Evolutionary conservation across 2,888 invertebrate genomes (phyloP).

Genomic region (Acronicta leporina): DNA sequence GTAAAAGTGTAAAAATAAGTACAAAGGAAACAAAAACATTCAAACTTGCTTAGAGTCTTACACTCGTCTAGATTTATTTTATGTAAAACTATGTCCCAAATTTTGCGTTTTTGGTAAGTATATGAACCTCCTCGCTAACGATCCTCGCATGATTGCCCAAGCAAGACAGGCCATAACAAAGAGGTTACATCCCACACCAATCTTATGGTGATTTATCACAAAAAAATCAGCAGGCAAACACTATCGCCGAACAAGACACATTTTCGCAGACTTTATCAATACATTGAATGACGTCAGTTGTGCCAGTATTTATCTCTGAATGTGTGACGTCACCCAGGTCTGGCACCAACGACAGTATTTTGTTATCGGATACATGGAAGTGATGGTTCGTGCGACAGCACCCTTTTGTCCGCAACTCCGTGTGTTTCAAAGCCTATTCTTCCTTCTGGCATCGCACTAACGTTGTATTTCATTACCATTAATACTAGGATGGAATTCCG

Average conservation of each 20-base stretch:
- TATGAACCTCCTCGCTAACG: constrained; percentile 41
- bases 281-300: constrained; percentile 51
- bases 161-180: constrained; percentile 64
- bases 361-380: constrained; percentile 67
- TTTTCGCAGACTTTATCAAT: constrained; percentile 38
- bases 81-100: constrained; percentile 33
- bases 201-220: constrained; percentile 60
- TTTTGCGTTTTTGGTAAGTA: constrained; percentile 34
- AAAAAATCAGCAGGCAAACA: constrained; percentile 53
- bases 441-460: constrained; percentile 50
- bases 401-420: constrained; percentile 58
- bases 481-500: constrained; percentile 51
- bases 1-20: no score
- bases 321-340: constrained; percentile 59
- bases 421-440: constrained; percentile 65
- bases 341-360: constrained; percentile 57
- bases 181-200: constrained; percentile 49
- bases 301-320: constrained; percentile 57
- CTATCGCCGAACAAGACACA: constrained; percentile 26
- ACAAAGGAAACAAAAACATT: no score
- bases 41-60: not conserved
- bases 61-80: constrained; percentile 1
- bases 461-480: constrained; percentile 50
- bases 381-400: constrained; percentile 58
- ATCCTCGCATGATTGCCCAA: constrained; percentile 69